These are phyloP conservation scores for Lycocerus yunnanus DNA, from an alignment of 2,888 invertebrate genomes.

Conservation along the genomic window DNA sequence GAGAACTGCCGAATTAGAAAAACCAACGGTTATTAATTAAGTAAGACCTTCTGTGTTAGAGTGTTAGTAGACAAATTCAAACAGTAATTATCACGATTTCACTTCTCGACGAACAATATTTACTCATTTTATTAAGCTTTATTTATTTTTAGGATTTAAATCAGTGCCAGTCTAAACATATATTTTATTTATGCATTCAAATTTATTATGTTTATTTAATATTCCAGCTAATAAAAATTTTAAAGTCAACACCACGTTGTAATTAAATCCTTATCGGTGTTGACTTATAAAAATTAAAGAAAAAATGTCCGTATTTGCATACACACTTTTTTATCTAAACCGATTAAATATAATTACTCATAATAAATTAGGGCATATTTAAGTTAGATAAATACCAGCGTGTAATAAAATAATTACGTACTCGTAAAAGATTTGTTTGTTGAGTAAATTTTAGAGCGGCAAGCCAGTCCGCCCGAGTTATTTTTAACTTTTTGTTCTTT, in stretches of 20 bases:
- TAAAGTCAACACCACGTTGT: not conserved
- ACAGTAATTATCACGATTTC: conserved; percentile 47
- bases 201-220: not conserved
- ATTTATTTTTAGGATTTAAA: not conserved
- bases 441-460: conserved; percentile 13
- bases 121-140: not conserved
- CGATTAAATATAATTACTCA: conserved; percentile 28
- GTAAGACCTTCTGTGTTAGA: not conserved
- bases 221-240: not conserved
- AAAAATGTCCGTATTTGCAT: conserved; percentile 4
- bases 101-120: conserved; percentile 37
- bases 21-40: not conserved
- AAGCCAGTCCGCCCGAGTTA: too few species aligned
- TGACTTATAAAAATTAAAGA: not conserved
- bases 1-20: not conserved
- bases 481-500: too few species aligned
- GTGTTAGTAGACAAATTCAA: not conserved
- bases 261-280: not conserved
- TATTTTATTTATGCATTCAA: not conserved
- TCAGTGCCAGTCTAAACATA: not conserved
- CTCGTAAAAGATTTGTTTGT: conserved; percentile 1
- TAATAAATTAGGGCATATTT: conserved; percentile 25
- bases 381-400: conserved; percentile 14
- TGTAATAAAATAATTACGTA: conserved; percentile 26
- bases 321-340: conserved; percentile 9